Base-by-base conservation (phyloP, 2,113 vertebrate genomes). In the Paralichthys olivaceus region DNA sequence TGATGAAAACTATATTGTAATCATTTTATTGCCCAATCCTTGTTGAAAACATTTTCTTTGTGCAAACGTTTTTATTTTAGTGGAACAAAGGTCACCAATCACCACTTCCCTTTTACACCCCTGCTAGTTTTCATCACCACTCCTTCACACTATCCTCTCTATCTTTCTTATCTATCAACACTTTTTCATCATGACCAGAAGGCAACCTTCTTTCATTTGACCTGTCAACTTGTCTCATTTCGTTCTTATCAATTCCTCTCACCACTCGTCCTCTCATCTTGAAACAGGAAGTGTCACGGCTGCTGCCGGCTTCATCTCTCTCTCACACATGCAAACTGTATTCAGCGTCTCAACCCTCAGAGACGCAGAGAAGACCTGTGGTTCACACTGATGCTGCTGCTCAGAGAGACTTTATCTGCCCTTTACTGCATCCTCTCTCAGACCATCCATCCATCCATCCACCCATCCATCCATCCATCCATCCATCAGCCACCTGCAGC, bases 241-340 rank as follows among this genome's bases (percentile, higher is more conserved):
- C 58, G 29, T 23, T 67, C 19, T 57, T 78, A 84, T 83, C 75
- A 84, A 81, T 87, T 88, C 83, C 88, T 88, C 67, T 75, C 40
- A 73, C 55, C 62, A 69, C 61, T 37, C 37, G 72, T 32, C 34
- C 25, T 26, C 25, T 72, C 61, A 73, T 73, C 40, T 55, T 73
- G n/a, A 81, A 79, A 94, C 92, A 92, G 93, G 94, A 94, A 94
- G 88, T 81, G 37, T 54, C 34, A 72, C 80, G 72, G 72, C 69
- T 22, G 13, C 57, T 60, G 55, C 55, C 51, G 5, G 75, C 53
- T 9, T 55, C 73, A n/a, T 37, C 75, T 63, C 74, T 75, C 37
- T 40, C 37, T 79, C 73, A 64, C 49, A 19, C 55, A 58, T 51
- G 14, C 26, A 67, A 49, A 75, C 23, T 69, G 54, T 43, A 54